Conservation (phyloP, 2,797 vertebrate genomes). For the Syngnathus acus region DNA sequence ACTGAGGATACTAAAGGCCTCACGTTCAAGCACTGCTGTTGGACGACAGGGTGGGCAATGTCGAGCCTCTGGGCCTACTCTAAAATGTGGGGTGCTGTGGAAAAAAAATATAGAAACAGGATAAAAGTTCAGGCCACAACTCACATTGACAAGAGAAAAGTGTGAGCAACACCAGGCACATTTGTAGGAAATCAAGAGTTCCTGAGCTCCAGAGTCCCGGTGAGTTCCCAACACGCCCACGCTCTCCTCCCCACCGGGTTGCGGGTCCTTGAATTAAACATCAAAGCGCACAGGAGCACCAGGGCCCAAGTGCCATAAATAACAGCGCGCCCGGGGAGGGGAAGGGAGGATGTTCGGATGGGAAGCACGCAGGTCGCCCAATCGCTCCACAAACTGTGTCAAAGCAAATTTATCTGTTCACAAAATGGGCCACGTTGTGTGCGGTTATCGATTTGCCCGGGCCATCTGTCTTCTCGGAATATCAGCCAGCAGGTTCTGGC, state of each 20-base stretch:
- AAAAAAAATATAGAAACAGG: neutral
- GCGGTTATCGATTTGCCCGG: conserved; percentile 67
- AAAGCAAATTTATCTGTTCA: conserved; percentile 72
- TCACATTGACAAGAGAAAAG: conserved; percentile 29
- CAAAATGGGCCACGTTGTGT: conserved; percentile 68
- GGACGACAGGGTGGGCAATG: conserved; percentile 47
- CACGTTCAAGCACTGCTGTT: conserved; percentile 39
- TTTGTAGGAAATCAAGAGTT: conserved; percentile 64
- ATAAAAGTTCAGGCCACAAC: neutral
- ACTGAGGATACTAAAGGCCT: conserved; percentile 44
- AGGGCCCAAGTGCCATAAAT: conserved; percentile 67
- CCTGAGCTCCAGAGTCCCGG: conserved; percentile 50
- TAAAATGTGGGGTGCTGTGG: neutral
- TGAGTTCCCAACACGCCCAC: conserved; percentile 67
- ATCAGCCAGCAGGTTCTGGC: conserved; percentile 57
- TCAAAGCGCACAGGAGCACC: conserved; percentile 67
- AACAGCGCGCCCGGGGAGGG: conserved; percentile 54
- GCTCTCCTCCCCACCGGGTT: conserved; percentile 62
- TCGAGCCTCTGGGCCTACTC: neutral
- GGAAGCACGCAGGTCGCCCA: conserved; percentile 66
- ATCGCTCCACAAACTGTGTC: conserved; percentile 65
- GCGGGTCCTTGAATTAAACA: conserved; percentile 73
- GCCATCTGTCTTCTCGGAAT: conserved; percentile 64
- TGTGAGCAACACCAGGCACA: conserved; percentile 46
- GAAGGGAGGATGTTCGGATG: conserved; percentile 66